Evolutionary conservation across 2,113 vertebrate genomes (phyloP).

Genomic region (Eubucco bourcierii): DNA sequence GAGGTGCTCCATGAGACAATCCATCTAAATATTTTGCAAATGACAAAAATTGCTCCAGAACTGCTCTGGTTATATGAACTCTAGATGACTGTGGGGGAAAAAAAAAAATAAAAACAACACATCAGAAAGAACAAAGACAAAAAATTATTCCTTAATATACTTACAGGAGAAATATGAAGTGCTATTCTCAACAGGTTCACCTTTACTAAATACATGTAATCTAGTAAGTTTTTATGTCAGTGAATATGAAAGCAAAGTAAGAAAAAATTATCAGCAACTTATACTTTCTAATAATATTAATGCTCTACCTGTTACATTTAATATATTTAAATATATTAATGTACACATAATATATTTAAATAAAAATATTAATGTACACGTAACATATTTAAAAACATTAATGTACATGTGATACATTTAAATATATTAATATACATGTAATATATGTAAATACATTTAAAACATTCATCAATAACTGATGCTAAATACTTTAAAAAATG

Average conservation of each 20-base stretch:
- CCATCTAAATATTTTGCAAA: conserved; percentile 99
- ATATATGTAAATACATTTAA: background rate
- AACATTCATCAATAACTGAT: background rate
- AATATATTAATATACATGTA: background rate
- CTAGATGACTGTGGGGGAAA: conserved; percentile 85
- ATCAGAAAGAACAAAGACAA: background rate
- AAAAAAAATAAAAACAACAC: background rate
- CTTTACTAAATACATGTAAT: background rate
- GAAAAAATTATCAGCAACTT: background rate
- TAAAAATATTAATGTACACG: no score
- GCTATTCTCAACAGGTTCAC: background rate
- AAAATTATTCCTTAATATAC: background rate
- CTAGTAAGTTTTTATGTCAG: background rate
- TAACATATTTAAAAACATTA: no score
- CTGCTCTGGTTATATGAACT: conserved; percentile 95
- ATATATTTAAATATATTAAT: background rate
- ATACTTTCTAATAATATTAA: background rate
- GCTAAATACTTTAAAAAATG: background rate
- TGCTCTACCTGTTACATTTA: background rate
- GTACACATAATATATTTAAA: no score
- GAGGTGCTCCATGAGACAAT: conserved; percentile 93
- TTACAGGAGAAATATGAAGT: background rate
- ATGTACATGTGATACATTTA: no score
- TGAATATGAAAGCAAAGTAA: background rate
- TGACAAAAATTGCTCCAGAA: conserved; percentile 96